Base-by-base conservation (phyloP, 2,888 invertebrate genomes). In the Phania funesta region DNA sequence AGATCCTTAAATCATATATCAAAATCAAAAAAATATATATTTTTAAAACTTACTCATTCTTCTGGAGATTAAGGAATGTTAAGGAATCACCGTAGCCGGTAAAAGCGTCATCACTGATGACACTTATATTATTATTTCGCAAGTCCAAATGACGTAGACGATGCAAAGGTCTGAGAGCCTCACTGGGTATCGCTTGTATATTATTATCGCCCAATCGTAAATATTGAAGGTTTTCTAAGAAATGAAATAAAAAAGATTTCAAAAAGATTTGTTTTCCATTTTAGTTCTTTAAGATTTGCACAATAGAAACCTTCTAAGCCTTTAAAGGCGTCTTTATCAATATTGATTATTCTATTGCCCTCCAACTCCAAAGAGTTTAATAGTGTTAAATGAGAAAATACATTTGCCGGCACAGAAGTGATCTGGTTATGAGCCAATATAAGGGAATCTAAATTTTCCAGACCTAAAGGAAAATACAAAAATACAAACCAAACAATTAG, bases 21-120 rank as follows among this genome's bases (percentile, higher is more conserved):
- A 24, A n/a, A 68, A 76, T 32, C 24, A 18, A 24, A 32, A 20
- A 44, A 26, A 50, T 5, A 22, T 20, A 50, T 24, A 35, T 11
- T 13, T 38, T 62, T 4, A 44, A 73, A 62, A 75, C 94, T 95
- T 92, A 97, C 97, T 95, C 95, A 90, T 97, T 97, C 90, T 97
- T 97, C 88, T 97, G 97, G 84, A 98, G 92, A 90, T 97, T 97
- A 29, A 98, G 93, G 91, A 97, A 97, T n/a, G 97, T 97, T 84
- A 98, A 95, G 29, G 96, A 96, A 90, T 96, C 96, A 24, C 97
- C 97, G 87, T 95, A 98, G 58, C 96, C 96, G 7, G 95, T 94
- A 90, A 97, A 97, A 2, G 97, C 96, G 87, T 97, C 97, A 86
- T 97, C 97, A 29, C 94, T 93, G 68, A 98, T 94, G 80, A 93